Evolutionary conservation across 2,797 vertebrate species (phyloP), one percentile per base, ranked within the genome.

Genomic region (Falco columbarius): DNA sequence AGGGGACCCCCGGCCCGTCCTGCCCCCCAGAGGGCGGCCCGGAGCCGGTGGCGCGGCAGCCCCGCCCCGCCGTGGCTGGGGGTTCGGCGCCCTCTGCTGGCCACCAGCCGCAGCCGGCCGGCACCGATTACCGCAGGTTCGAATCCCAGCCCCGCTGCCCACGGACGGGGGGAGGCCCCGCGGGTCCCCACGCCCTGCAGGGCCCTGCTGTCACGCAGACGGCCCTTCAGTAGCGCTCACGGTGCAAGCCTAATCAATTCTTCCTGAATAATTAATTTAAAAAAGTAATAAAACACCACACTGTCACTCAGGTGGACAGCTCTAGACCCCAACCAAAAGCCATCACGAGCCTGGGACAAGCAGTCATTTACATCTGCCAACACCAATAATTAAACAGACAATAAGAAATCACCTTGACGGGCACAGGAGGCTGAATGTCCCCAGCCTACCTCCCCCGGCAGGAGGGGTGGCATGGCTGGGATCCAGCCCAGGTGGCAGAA

Each of bases 111-210:
- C 66, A 38, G 59, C 30, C 4, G 3, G 49, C 46, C 10, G 4
- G 21, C 0, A 17, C 1, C 1, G 0, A 2, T 3, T 0, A 0
- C 0, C 10, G 0, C 0, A 0, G 32, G 65, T 93, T 89, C 91
- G 93, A 91, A 70, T 1, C 85, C 72, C 63, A 27, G 23, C 14
- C 18, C 27, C 10, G n/a, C 76, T 4, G 54, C 21, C 32, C 44
- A 2, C 12, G 16, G 44, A 34, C 15, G 6, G 13, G 58, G 2
- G 49, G 12, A 7, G 20, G 34, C 8, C 9, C 27, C 6, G 10
- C 17, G 16, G 13, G 15, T 12, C 15, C 26, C 34, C 24, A 4
- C 14, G 10, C 9, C 46, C 7, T 38, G 7, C 62, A 3, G 20
- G 1, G 14, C 55, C 12, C 65, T 30, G 51, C 23, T 9, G 10